These are phyloP conservation scores for Yponomeuta sedellus DNA, from an alignment of 2,888 invertebrate genomes.

Conservation along the genomic window DNA sequence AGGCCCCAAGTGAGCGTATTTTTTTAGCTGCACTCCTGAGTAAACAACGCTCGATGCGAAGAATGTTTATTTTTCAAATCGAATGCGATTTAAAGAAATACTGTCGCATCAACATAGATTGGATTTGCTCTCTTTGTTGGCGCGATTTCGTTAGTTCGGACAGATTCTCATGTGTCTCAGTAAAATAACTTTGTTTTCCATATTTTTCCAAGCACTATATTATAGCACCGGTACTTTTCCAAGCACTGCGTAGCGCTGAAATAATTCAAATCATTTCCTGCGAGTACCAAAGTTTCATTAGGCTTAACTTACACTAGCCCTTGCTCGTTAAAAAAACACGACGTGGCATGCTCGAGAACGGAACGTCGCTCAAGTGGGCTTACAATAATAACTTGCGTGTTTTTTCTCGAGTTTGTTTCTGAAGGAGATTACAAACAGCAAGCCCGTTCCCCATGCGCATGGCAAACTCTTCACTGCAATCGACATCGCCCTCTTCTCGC, in stretches of 20 bases:
- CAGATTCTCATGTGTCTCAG: neutral
- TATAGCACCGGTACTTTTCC: neutral
- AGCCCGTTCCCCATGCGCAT: constrained; percentile 49
- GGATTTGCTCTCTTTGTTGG: constrained; percentile 32
- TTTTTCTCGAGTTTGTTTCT: constrained; percentile 67
- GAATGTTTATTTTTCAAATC: constrained; percentile 32
- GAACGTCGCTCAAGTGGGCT: constrained; percentile 13
- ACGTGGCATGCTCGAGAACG: constrained; percentile 8
- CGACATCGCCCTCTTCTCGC: constrained; percentile 48
- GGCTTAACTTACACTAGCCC: constrained; percentile 7
- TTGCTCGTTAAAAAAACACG: constrained; percentile 10
- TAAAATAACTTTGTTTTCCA: constrained; percentile 3
- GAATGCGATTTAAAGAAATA: constrained; percentile 43
- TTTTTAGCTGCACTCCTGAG: constrained; percentile 59
- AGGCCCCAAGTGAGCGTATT: constrained; percentile 38
- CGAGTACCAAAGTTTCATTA: constrained; percentile 13
- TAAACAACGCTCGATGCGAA: constrained; percentile 47
- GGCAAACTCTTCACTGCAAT: constrained; percentile 57
- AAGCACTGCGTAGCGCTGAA: neutral
- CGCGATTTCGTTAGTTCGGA: constrained; percentile 10
- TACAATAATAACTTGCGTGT: constrained; percentile 31
- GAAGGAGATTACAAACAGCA: constrained; percentile 63
- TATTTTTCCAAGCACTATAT: neutral
- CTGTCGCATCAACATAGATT: constrained; percentile 50
- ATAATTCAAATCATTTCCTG: constrained; percentile 21